Base-by-base conservation (phyloP, 2,888 invertebrate genomes). In the Cenopis cana region DNA sequence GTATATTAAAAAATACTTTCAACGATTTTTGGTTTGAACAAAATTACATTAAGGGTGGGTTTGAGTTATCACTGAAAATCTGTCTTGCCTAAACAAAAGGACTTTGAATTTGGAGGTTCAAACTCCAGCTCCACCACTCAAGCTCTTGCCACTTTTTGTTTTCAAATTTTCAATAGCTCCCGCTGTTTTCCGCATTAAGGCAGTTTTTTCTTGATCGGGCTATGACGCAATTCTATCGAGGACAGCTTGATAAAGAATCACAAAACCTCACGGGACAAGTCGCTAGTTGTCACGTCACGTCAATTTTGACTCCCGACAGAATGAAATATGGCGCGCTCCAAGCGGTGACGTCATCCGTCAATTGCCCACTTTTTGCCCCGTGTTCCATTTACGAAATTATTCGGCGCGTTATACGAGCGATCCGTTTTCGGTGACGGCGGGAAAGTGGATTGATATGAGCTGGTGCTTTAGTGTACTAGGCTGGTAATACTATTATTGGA, bases 271-370 rank as follows among this genome's bases (percentile, higher is more conserved):
- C 11, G 49, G 18, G 61, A 49, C 49, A n/a, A 29, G 49, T 17
- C 49, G 36, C 38, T 77, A 79, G 76, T 77, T 76, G 73, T 67
- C 73, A 55, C 38, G 84, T 82, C 82, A 81, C 76, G 83, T 85
- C 86, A 79, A 79, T 80, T 52, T 80, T 85, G 85, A 85, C 80
- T 78, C 78, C 81, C 79, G 82, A 78, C 73, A 73, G 75, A 81
- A 83, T 83, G 84, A 86, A 85, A 85, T 82, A 84, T 82, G 76
- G 76, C 77, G 75, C 73, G 76, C 29, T 78, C 70, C 75, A 73
- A 69, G 76, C 77, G 76, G 80, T 84, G 82, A 83, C 82, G 80
- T 84, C 84, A 83, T 85, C 77, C 82, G 85, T 87, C 87, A 86
- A 81, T 80, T 74, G 74, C 72, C 78, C 83, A 81, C 71, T 84